A percentile compares a stretch with the other conserved stretches of the same genome.
Conservation (phyloP, 2,113 vertebrate genomes). For the Phaethon lepturus region DNA sequence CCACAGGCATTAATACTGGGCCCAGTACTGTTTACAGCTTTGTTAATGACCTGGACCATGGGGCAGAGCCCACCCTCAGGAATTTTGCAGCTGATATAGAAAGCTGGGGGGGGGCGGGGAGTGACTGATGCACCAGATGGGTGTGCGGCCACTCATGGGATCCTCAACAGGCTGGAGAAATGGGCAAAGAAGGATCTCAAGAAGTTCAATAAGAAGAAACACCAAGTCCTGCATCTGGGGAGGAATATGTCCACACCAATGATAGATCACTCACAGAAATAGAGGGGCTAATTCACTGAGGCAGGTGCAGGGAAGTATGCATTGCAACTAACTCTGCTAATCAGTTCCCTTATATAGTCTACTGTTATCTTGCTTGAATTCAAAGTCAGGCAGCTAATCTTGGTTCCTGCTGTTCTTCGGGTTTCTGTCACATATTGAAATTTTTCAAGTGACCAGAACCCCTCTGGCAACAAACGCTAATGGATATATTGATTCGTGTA, state of each 20-base stretch:
- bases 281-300: background rate
- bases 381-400: background rate
- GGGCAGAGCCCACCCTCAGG: background rate
- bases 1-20: background rate
- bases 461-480: background rate
- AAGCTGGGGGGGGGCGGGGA: fast-evolving
- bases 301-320: background rate
- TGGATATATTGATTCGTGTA: background rate
- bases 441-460: background rate
- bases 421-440: background rate
- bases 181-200: background rate
- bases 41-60: background rate
- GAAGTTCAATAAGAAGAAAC: background rate
- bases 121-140: background rate
- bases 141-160: background rate
- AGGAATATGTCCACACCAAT: background rate
- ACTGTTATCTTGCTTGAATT: background rate
- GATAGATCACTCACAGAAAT: background rate
- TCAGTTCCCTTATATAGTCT: background rate
- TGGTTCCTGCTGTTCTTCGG: background rate
- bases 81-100: background rate
- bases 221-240: background rate
- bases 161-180: background rate
- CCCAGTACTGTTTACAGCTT: background rate
- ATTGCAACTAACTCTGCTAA: background rate